Conservation (phyloP, 1,140 invertebrate genomes). For the Ectropis grisescens region DNA sequence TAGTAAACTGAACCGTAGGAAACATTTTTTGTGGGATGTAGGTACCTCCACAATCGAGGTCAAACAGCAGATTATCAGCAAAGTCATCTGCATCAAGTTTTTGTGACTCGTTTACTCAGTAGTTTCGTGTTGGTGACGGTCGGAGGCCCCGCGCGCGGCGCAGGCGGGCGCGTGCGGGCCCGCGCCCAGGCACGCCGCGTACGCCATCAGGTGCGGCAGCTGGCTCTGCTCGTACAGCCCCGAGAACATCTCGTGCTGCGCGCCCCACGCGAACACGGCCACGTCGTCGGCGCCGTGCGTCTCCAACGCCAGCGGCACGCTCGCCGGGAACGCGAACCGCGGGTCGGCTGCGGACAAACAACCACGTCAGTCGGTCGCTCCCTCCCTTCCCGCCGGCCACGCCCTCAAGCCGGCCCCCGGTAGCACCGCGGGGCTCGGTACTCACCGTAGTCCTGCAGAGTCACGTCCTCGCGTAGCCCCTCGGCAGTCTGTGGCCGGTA, state of each 20-base stretch:
- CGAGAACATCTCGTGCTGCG: constrained; percentile 72
- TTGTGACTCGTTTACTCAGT: too few species aligned
- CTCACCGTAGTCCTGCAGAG: constrained; percentile 52
- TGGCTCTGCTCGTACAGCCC: constrained; percentile 74
- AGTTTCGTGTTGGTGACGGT: too few species aligned
- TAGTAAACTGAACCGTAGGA: too few species aligned
- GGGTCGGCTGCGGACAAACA: constrained; percentile 15
- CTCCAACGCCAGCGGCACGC: constrained; percentile 30
- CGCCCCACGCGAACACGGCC: constrained; percentile 73
- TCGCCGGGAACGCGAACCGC: constrained; percentile 50
- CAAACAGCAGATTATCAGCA: too few species aligned
- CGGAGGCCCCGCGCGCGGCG: too few species aligned
- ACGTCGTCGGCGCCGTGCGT: constrained; percentile 79
- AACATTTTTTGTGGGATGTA: too few species aligned
- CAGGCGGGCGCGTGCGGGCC: constrained; percentile 14
- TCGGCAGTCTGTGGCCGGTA: constrained; percentile 42
- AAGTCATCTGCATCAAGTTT: too few species aligned
- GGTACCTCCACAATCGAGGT: too few species aligned
- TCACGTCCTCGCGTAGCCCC: constrained; percentile 49
- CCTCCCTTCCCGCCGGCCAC: too few species aligned
- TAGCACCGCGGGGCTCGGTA: too few species aligned
- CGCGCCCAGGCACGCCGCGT: constrained; percentile 54
- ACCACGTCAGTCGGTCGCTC: too few species aligned
- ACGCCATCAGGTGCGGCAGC: constrained; percentile 74
- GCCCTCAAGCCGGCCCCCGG: too few species aligned